phyloP scores from a whole-genome alignment of 2,113 vertebrate species.

The Helogale parvula region DNA sequence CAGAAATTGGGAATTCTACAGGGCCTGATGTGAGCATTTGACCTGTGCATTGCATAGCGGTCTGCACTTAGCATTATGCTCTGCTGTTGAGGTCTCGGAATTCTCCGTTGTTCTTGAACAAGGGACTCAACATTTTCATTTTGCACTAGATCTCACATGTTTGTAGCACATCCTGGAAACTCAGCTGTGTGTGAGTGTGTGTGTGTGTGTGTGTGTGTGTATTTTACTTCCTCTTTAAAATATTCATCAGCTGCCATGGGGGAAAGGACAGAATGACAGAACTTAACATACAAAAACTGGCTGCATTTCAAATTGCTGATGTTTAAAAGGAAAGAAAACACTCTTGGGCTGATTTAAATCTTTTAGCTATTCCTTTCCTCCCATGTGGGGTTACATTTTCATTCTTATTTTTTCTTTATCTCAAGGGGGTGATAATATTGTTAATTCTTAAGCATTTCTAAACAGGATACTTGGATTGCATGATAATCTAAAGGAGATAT shows the following conservation, averaged over 20 bases:
- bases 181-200: neutral
- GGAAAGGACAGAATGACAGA: slow-evolving; percentile 2
- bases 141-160: neutral
- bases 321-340: slow-evolving; percentile 45
- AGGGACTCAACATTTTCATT: neutral
- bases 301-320: slow-evolving; percentile 29
- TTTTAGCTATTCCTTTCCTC: slow-evolving; percentile 47
- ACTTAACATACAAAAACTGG: slow-evolving; percentile 33
- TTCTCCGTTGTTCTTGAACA: slow-evolving; percentile 42
- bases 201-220: neutral
- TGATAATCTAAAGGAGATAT: slow-evolving; percentile 10
- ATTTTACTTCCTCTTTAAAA: slow-evolving; percentile 29
- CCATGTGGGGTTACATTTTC: neutral
- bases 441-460: slow-evolving; percentile 16
- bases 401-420: slow-evolving; percentile 48
- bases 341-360: slow-evolving; percentile 2
- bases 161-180: neutral
- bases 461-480: neutral
- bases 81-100: neutral
- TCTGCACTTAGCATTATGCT: neutral
- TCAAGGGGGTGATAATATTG: neutral
- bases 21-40: neutral
- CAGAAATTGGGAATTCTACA: neutral
- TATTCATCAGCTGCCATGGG: neutral
- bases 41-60: neutral